These are phyloP conservation scores for Sminthurinus signatus DNA, from an alignment of 1,140 invertebrate genomes.

Conservation along the genomic window DNA sequence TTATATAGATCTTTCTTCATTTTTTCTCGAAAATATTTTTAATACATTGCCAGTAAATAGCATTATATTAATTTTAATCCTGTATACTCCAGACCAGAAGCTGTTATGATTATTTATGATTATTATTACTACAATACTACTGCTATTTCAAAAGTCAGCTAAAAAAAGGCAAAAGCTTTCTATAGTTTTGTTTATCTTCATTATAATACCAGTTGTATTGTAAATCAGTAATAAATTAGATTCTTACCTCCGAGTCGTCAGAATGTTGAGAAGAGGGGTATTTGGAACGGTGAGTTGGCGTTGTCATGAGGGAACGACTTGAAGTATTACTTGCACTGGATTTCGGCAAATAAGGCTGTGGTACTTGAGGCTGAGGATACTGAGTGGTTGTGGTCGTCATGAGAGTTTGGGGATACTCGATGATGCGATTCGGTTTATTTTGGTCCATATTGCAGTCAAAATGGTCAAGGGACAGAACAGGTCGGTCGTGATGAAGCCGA, in stretches of 20 bases:
- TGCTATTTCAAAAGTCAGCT: too few relatives aligned
- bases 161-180: too few relatives aligned
- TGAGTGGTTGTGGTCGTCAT: slow-evolving; percentile 24
- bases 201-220: too few relatives aligned
- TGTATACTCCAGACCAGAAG: too few relatives aligned
- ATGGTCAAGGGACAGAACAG: slow-evolving; percentile 51
- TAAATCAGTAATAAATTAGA: too few relatives aligned
- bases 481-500: slow-evolving; percentile 64
- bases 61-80: too few relatives aligned
- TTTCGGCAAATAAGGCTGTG: slow-evolving; percentile 14
- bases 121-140: too few relatives aligned
- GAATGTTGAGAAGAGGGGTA: slow-evolving; percentile 20
- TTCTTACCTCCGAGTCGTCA: slow-evolving; percentile 35
- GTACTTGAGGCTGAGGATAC: slow-evolving; percentile 14
- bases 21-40: too few relatives aligned
- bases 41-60: too few relatives aligned
- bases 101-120: too few relatives aligned
- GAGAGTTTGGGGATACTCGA: slow-evolving; percentile 54
- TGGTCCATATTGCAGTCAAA: slow-evolving; percentile 45
- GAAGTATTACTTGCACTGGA: slow-evolving; percentile 23
- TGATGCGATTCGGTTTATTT: slow-evolving; percentile 61
- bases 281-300: slow-evolving; percentile 23
- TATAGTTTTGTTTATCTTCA: too few relatives aligned
- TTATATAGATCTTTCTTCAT: too few relatives aligned
- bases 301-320: slow-evolving; percentile 20